Percentiles rank a stretch among this genome's conserved stretches.
phyloP scores from a whole-genome alignment of 2,888 invertebrate genomes.

The Melipona beecheii region DNA sequence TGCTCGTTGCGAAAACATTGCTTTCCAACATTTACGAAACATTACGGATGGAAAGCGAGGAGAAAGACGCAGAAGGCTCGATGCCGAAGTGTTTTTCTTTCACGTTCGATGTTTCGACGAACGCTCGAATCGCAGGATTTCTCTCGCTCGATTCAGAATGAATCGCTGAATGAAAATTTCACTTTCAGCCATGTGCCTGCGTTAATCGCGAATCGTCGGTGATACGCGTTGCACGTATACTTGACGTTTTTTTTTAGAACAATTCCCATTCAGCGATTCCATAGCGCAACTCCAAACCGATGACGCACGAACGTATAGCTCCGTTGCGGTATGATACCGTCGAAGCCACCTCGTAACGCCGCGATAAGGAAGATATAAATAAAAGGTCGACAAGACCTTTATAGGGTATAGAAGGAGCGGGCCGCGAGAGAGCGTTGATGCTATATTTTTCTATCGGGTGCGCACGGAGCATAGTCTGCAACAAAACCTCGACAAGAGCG shows the following conservation, averaged over 20 bases:
- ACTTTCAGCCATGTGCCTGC: no score
- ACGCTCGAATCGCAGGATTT: background rate
- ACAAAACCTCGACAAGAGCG: background rate
- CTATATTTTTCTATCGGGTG: background rate
- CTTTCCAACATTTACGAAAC: no score
- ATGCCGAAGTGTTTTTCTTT: background rate
- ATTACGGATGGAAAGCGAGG: no score
- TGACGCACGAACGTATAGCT: slow-evolving; percentile 55
- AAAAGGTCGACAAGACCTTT: slow-evolving; percentile 4
- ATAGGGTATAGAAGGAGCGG: background rate
- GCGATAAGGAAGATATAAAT: slow-evolving; percentile 23
- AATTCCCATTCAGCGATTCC: slow-evolving; percentile 25
- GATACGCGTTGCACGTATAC: background rate
- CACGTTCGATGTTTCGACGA: background rate
- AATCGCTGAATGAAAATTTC: background rate
- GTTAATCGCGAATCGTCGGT: background rate
- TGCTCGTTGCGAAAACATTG: no score
- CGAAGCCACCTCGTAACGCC: slow-evolving; percentile 14
- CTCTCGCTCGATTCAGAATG: background rate
- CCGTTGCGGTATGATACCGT: slow-evolving; percentile 14
- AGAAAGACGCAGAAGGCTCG: background rate
- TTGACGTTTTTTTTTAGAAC: background rate
- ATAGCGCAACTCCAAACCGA: slow-evolving; percentile 51
- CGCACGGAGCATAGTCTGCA: background rate
- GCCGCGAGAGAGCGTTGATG: background rate